A percentile compares a stretch with the other conserved stretches of the same genome.
phyloP scores from a whole-genome alignment of 1,140 invertebrate genomes.

The Adoxophyes honmai region DNA sequence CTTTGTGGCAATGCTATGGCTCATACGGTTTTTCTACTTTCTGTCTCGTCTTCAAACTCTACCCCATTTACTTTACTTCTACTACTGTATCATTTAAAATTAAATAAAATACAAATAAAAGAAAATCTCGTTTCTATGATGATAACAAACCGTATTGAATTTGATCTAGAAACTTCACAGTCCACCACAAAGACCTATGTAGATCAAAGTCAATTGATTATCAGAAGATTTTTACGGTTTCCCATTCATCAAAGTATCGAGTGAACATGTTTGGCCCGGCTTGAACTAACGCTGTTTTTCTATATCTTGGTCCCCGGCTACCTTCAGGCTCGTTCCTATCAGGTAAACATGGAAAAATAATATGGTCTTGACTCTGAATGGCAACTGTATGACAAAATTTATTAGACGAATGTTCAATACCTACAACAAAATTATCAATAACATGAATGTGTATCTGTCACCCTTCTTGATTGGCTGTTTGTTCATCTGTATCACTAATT shows the following conservation, averaged over 20 bases:
- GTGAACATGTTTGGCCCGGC: slow-evolving; percentile 30
- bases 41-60: slow-evolving; percentile 37
- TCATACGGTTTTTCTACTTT: slow-evolving; percentile 35
- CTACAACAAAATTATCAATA: slow-evolving; percentile 42
- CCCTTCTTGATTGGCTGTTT: slow-evolving; percentile 56
- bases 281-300: slow-evolving; percentile 68
- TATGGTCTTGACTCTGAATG: slow-evolving; percentile 68
- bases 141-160: not conserved
- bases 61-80: slow-evolving; percentile 29
- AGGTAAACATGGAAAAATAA: slow-evolving; percentile 78
- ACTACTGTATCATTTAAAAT: slow-evolving; percentile 24
- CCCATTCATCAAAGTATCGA: not conserved
- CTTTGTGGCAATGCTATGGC: slow-evolving; percentile 73
- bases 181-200: too few relatives aligned
- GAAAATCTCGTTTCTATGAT: not conserved
- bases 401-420: slow-evolving; percentile 62
- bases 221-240: too few relatives aligned
- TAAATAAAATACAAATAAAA: slow-evolving; percentile 20
- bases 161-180: too few relatives aligned
- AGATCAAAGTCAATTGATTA: too few relatives aligned
- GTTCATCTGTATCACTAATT: slow-evolving; percentile 34
- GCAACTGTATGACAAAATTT: slow-evolving; percentile 71
- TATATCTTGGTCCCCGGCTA: slow-evolving; percentile 77
- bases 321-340: slow-evolving; percentile 85
- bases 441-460: slow-evolving; percentile 37